Evolutionary conservation across 2,797 vertebrate genomes (phyloP).

Genomic region (Cynopterus sphinx): DNA sequence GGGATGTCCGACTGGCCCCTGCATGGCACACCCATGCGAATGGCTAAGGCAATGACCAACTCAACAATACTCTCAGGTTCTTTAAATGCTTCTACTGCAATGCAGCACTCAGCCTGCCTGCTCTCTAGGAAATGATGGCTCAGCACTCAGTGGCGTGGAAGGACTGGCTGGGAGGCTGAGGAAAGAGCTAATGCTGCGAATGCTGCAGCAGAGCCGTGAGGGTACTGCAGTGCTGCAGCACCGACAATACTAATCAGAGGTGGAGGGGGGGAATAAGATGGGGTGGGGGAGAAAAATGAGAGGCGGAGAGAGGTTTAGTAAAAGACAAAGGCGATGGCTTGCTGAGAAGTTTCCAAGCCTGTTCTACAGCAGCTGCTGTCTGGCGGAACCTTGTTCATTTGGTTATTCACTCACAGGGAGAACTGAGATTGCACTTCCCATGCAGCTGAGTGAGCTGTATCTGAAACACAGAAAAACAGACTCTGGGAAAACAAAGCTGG

Average conservation of each 20-base stretch:
- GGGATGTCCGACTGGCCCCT: background rate
- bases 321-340: background rate
- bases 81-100: conserved; percentile 79
- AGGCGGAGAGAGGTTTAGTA: background rate
- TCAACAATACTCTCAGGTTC: conserved; percentile 56
- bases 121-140: conserved; percentile 72
- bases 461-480: background rate
- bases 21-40: background rate
- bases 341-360: background rate
- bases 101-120: conserved; percentile 80
- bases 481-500: background rate
- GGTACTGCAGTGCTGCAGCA: background rate
- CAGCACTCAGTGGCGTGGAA: background rate
- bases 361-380: background rate
- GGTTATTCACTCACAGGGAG: background rate
- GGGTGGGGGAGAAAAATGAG: background rate
- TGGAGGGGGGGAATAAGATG: background rate
- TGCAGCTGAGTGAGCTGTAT: background rate
- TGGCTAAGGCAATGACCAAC: background rate
- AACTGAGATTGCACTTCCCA: background rate
- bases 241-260: background rate
- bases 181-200: background rate
- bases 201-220: background rate
- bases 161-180: background rate
- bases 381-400: background rate